These are phyloP conservation scores for Canis aureus DNA, from an alignment of 2,113 vertebrate genomes.

Conservation along the genomic window DNA sequence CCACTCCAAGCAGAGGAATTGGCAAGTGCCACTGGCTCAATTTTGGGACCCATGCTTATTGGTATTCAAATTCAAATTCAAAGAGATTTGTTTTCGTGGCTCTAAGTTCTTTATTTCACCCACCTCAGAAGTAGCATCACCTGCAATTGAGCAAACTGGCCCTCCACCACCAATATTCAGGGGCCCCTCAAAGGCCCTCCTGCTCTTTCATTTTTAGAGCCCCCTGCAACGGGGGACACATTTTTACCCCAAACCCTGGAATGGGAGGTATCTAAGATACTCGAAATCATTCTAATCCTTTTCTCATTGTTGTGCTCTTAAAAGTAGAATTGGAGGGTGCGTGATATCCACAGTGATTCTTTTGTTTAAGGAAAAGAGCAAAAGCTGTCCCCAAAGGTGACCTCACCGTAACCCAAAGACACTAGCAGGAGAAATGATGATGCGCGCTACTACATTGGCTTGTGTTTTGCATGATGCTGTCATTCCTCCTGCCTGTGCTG, in stretches of 20 bases:
- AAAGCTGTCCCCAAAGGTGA: background rate
- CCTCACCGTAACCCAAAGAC: conserved; percentile 22
- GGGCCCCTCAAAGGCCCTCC: background rate
- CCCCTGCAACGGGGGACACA: background rate
- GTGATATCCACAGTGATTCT: background rate
- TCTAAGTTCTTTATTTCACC: conserved; percentile 61
- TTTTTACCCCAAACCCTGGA: background rate
- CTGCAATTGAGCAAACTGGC: background rate
- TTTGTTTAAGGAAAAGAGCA: conserved; percentile 12
- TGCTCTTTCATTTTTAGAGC: background rate
- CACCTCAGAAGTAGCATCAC: conserved; percentile 49
- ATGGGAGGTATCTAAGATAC: background rate
- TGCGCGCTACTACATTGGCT: background rate
- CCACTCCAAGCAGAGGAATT: background rate
- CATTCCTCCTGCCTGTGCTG: background rate
- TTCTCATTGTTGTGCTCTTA: conserved; percentile 1
- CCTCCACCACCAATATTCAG: background rate
- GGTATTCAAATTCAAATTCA: conserved; percentile 50
- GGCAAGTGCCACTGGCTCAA: background rate
- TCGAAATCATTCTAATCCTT: background rate
- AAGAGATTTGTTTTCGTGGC: conserved; percentile 74
- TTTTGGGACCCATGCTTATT: background rate
- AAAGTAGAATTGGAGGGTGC: background rate
- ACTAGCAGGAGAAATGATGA: background rate
- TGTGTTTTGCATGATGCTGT: background rate